phyloP scores from a whole-genome alignment of 2,113 vertebrate species.

The Calonectris borealis region DNA sequence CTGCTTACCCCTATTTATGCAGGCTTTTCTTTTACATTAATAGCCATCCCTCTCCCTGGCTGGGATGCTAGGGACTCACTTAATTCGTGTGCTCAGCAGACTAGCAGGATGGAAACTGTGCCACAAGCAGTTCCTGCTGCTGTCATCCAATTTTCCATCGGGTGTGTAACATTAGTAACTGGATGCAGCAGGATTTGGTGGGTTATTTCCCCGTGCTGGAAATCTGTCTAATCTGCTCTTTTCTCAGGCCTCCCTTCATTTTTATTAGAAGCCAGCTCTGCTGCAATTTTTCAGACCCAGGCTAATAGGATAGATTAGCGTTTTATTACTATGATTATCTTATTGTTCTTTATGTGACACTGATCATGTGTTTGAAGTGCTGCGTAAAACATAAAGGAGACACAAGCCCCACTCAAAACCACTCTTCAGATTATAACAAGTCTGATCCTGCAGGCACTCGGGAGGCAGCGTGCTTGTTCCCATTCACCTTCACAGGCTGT shows the following conservation, averaged over 20 bases:
- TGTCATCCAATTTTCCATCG: slow-evolving; percentile 14
- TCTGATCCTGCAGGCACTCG: not conserved
- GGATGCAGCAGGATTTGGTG: slow-evolving; percentile 2
- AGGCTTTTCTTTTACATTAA: slow-evolving; percentile 24
- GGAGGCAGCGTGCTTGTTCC: not conserved
- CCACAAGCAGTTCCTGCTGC: slow-evolving; percentile 45
- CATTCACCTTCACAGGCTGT: not conserved
- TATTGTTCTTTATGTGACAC: not conserved
- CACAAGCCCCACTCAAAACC: not conserved
- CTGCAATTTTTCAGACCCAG: not conserved
- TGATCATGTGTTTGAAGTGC: not conserved
- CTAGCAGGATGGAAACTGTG: slow-evolving; percentile 12
- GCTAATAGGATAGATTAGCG: not conserved
- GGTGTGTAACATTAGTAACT: not conserved
- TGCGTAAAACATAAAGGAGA: not conserved
- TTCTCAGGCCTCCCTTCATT: not conserved
- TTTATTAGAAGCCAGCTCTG: not conserved
- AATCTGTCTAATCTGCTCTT: not conserved
- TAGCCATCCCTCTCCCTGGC: slow-evolving; percentile 13
- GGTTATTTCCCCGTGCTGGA: not conserved
- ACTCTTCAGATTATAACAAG: not conserved
- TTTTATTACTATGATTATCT: slow-evolving; percentile 4
- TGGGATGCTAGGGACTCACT: not conserved
- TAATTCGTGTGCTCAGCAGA: slow-evolving; percentile 39
- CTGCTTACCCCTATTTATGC: slow-evolving; percentile 36